phyloP scores from a whole-genome alignment of 1,140 invertebrate genomes.

The Drosophila guanche region DNA sequence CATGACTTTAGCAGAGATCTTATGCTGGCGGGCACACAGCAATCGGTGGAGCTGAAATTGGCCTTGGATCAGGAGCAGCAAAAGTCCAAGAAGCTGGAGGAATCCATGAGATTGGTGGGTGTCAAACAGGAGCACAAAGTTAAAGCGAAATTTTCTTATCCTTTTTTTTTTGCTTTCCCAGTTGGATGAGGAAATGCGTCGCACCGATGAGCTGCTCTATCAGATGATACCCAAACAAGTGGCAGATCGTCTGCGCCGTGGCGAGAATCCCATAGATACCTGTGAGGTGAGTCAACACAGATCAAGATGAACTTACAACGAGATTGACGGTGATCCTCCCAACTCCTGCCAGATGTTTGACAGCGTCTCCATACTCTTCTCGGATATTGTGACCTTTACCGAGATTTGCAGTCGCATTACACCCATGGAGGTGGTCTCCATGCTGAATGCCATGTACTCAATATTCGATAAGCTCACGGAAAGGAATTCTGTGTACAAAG shows the following conservation, averaged over 20 bases:
- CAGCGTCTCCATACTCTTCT: constrained; percentile 97
- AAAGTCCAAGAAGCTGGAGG: constrained; percentile 97
- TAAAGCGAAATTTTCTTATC: too few species aligned
- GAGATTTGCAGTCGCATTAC: constrained; percentile 97
- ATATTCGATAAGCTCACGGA: constrained; percentile 96
- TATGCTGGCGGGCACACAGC: constrained; percentile 98
- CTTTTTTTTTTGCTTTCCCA: constrained; percentile 84
- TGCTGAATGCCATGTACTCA: constrained; percentile 97
- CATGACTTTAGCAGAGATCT: constrained; percentile 98
- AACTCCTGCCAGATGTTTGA: constrained; percentile 90
- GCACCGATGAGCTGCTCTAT: constrained; percentile 97
- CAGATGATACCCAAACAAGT: constrained; percentile 99
- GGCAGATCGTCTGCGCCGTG: constrained; percentile 94
- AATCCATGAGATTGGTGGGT: constrained; percentile 90
- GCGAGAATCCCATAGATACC: constrained; percentile 96
- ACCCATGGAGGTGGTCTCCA: constrained; percentile 98
- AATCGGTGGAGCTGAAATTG: constrained; percentile 97
- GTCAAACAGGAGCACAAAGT: too few species aligned
- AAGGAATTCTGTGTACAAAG: constrained; percentile 96
- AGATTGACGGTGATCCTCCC: too few species aligned
- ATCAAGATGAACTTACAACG: too few species aligned
- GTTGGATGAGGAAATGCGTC: constrained; percentile 96
- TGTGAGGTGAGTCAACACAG: constrained; percentile 90
- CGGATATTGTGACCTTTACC: constrained; percentile 98
- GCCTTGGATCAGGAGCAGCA: constrained; percentile 98